Evolutionary conservation across 2,888 invertebrate genomes (phyloP).

Genomic region (Lithophane semibrunnea): DNA sequence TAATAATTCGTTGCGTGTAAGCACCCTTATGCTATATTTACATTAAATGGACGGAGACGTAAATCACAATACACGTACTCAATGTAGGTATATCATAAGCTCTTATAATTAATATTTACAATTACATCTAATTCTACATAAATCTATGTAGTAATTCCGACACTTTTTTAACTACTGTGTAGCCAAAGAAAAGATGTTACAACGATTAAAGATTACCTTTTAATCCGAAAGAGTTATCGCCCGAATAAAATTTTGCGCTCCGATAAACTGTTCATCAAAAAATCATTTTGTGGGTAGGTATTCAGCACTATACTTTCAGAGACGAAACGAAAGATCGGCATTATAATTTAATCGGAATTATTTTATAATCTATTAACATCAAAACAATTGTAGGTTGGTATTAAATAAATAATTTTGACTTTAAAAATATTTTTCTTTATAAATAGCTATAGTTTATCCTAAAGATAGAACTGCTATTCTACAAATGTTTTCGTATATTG

Average conservation of each 20-base stretch:
- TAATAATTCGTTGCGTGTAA: conserved; percentile 77
- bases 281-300: too few relatives aligned
- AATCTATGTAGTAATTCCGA: conserved; percentile 75
- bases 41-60: conserved; percentile 80
- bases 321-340: neutral
- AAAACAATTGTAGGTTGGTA: neutral
- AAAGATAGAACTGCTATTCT: conserved; percentile 34
- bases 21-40: conserved; percentile 66
- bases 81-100: conserved; percentile 82
- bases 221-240: neutral
- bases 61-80: conserved; percentile 87
- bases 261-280: neutral
- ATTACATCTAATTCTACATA: conserved; percentile 77
- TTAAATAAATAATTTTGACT: conserved; percentile 46
- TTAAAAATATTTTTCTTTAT: neutral
- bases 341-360: neutral
- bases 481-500: conserved; percentile 6
- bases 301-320: neutral
- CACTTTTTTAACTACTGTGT: conserved; percentile 3
- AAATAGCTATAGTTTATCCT: conserved; percentile 32
- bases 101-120: conserved; percentile 63
- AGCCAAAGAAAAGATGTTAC: neutral
- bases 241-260: neutral
- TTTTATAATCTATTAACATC: neutral
- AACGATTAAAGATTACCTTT: neutral